Percentiles rank a stretch among this genome's conserved stretches.
Evolutionary conservation across 2,888 invertebrate species (phyloP).

Genomic region (Oscheius sp.): DNA sequence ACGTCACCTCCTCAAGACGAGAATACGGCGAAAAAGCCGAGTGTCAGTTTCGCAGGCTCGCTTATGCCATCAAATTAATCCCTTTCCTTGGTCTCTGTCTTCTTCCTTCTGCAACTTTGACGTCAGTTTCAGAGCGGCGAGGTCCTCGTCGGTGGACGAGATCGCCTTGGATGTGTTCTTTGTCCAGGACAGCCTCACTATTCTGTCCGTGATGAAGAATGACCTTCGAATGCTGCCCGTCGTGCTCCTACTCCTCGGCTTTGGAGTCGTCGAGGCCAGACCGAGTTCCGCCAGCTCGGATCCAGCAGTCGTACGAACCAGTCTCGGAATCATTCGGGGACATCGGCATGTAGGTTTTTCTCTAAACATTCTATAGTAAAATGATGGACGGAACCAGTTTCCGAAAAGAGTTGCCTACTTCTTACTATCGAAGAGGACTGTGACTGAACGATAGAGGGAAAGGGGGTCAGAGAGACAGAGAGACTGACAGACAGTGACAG

Average conservation of each 20-base stretch:
- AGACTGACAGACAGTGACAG: neutral
- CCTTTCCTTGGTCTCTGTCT: neutral
- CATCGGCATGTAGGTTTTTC: constrained; percentile 15
- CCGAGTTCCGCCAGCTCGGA: neutral
- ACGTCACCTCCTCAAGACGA: neutral
- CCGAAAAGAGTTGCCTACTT: neutral
- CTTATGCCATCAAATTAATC: constrained; percentile 36
- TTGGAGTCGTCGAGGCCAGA: constrained; percentile 7
- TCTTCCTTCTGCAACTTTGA: neutral
- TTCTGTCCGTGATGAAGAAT: constrained; percentile 27
- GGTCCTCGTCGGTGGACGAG: neutral
- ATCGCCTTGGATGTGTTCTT: constrained; percentile 17
- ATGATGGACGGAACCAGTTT: constrained; percentile 1
- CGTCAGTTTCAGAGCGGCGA: neutral
- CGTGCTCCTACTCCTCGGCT: constrained; percentile 4
- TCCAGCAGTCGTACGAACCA: constrained; percentile 5
- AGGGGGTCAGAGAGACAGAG: neutral
- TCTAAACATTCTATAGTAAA: neutral
- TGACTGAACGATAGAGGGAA: neutral
- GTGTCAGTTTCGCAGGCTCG: constrained; percentile 16
- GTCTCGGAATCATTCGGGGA: constrained; percentile 26
- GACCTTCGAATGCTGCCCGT: constrained; percentile 14
- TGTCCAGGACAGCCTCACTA: neutral
- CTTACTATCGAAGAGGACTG: neutral
- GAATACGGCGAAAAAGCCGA: too few species aligned